Base-by-base conservation (phyloP, 2,113 vertebrate genomes). In the Solea solea region DNA sequence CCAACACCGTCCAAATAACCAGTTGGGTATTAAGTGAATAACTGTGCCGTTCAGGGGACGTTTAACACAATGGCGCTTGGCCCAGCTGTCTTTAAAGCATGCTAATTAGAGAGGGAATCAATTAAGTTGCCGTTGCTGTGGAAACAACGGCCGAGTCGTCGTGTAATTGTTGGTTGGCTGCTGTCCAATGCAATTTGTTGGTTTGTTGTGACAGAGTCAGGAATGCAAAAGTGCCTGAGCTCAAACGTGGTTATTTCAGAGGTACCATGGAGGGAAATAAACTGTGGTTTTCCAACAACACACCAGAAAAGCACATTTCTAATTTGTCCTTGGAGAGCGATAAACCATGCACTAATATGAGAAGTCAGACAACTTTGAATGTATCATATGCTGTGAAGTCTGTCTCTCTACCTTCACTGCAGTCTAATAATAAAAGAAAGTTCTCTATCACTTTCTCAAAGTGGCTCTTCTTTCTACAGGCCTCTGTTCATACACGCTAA, bases 51-150 rank as follows among this genome's bases (percentile, higher is more conserved):
- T 80, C 58, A 50, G 78, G 51, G 65, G 52, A 75, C 34, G 67
- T 84, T 79, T 69, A 87, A 79, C 74, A 89, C 80, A 87, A 81
- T 67, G 79, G 49, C 34, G 64, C 74, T 76, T 56, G 77, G 74
- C 82, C 69, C 77, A 76, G 82, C 83, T 82, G 70, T 75, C 74
- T 79, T 81, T 82, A 83, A 81, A 86, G 76, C 68, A 82, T 87
- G 74, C 80, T 86, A 88, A 87, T 88, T 86, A 76, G 78, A 78
- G 70, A 76, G 72, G 16, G 76, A 88, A 88, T 89, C 83, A 86
- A 87, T 88, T 80, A 88, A 80, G 55, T 28, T 34, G 12, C 48
- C 3, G 70, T 84, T 45, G 61, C 85, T 69, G 54, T 80, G 74
- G 87, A 85, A 87, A 90, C 75, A 73, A 70, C 54, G 5, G 64